These are phyloP conservation scores for Drosophila prostipennis DNA, from an alignment of 2,888 invertebrate genomes.

Conservation along the genomic window DNA sequence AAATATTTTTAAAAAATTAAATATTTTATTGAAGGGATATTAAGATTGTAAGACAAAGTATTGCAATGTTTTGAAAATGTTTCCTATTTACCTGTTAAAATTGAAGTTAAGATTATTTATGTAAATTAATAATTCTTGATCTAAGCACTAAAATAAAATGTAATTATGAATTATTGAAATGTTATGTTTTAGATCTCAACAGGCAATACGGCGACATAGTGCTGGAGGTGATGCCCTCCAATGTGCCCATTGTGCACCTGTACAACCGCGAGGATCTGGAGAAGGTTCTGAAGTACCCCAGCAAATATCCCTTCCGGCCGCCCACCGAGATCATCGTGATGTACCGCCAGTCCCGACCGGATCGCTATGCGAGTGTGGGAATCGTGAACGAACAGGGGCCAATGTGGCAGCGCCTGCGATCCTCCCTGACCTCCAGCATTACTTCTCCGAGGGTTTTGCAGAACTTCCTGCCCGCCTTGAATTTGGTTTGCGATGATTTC, in stretches of 20 bases:
- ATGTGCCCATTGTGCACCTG: slow-evolving; percentile 89
- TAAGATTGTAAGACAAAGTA: too few species aligned
- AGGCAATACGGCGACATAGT: slow-evolving; percentile 90
- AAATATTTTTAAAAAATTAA: too few species aligned
- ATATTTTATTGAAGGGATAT: too few species aligned
- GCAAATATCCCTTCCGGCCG: slow-evolving; percentile 91
- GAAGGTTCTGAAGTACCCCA: slow-evolving; percentile 89
- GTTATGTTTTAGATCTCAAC: slow-evolving; percentile 85
- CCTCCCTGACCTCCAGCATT: slow-evolving; percentile 89
- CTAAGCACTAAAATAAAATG: too few species aligned
- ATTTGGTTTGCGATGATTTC: slow-evolving; percentile 91
- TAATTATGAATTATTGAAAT: too few species aligned
- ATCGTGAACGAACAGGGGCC: slow-evolving; percentile 94
- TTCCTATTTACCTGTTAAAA: too few species aligned
- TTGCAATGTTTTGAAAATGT: too few species aligned
- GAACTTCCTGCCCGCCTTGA: slow-evolving; percentile 90
- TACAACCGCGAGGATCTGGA: slow-evolving; percentile 90
- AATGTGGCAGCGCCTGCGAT: slow-evolving; percentile 90
- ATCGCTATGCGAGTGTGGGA: slow-evolving; percentile 92
- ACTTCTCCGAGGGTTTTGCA: slow-evolving; percentile 91
- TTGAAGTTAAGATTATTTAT: too few species aligned
- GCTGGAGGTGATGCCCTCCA: slow-evolving; percentile 90
- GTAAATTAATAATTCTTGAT: too few species aligned
- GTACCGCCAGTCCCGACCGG: slow-evolving; percentile 90
- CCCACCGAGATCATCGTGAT: slow-evolving; percentile 92